These are phyloP conservation scores for Trileptium ribeirensis DNA, from an alignment of 2,888 invertebrate species.

Conservation along the genomic window DNA sequence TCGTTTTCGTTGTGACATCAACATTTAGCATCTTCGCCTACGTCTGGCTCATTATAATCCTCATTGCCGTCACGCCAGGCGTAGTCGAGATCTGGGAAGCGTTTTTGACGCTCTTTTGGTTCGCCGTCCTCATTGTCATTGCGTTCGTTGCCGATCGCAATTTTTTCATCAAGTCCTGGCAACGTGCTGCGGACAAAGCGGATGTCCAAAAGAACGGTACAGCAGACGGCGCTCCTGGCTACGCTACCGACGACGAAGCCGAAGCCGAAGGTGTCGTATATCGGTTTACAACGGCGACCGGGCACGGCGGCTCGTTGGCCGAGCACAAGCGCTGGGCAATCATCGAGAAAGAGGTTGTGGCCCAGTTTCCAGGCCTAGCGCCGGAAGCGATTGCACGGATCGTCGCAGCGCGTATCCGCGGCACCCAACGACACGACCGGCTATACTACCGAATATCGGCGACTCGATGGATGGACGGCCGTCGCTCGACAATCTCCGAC, in stretches of 20 bases:
- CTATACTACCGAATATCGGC: constrained; percentile 61
- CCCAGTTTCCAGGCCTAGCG: constrained; percentile 38
- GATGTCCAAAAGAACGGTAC: not conserved
- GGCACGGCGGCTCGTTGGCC: constrained; percentile 19
- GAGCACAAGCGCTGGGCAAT: constrained; percentile 30
- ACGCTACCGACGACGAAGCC: not conserved
- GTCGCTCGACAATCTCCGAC: not conserved
- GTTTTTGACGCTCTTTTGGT: constrained; percentile 58
- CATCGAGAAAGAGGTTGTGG: constrained; percentile 36
- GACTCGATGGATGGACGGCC: constrained; percentile 45
- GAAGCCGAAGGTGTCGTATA: not conserved
- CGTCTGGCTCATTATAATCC: constrained; percentile 59
- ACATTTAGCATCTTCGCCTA: constrained; percentile 58
- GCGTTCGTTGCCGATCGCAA: constrained; percentile 58
- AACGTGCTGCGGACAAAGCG: not conserved
- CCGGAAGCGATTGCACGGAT: constrained; percentile 40
- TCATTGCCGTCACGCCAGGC: constrained; percentile 53
- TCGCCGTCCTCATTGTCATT: constrained; percentile 58
- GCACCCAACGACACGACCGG: constrained; percentile 57
- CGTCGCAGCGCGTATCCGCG: constrained; percentile 52
- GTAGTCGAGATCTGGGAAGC: constrained; percentile 60
- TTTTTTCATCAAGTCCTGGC: not conserved
- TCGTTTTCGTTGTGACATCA: constrained; percentile 53
- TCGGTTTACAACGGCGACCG: not conserved
- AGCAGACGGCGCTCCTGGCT: not conserved